Base-by-base conservation (phyloP, 2,797 vertebrate genomes). In the Macroramphosus scolopax region DNA sequence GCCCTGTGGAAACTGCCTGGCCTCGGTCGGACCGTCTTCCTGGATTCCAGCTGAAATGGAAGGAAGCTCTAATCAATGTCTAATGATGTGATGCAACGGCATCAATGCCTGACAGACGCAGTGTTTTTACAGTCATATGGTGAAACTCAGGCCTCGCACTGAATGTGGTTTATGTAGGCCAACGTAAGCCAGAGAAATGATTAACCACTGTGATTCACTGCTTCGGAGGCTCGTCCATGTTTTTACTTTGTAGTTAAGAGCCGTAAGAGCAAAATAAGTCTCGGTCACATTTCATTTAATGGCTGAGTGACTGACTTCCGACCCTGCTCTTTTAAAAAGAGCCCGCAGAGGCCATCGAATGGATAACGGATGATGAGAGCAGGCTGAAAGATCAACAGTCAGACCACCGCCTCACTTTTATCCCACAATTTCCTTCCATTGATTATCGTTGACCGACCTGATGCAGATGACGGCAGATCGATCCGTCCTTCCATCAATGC, bases 171-270 rank as follows among this genome's bases (percentile, higher is more conserved):
- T 38, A 74, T 71, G 50, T 49, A 49, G 69, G 58, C n/a, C 62
- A 60, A 37, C 3, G 15, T 43, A 53, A 51, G 48, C 54, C 38
- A 40, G 22, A 48, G 46, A 34, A 74, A 70, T 68, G 51, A 80
- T 78, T 58, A 69, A 63, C 40, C 35, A 51, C 44, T 16, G 13
- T 71, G 70, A 77, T 47, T 75, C 61, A 57, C n/a, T 17, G 56
- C 48, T 65, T 55, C 20, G 31, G 37, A 52, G 40, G 39, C 54
- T 68, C 28, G 43, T 51, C 43, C 53, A 68, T 52, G 64, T 57
- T 57, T 66, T 51, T 56, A 55, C 51, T 64, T 53, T 72, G 65
- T 32, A 61, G 63, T 62, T 77, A 72, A 78, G 75, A 62, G 56
- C 54, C 11, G 6, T 53, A 51, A 62, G 75, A 69, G 55, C 52